Evolutionary conservation across 1,140 invertebrate species (phyloP), one percentile per base, ranked within the genome.

Genomic region (Idris sp.): DNA sequence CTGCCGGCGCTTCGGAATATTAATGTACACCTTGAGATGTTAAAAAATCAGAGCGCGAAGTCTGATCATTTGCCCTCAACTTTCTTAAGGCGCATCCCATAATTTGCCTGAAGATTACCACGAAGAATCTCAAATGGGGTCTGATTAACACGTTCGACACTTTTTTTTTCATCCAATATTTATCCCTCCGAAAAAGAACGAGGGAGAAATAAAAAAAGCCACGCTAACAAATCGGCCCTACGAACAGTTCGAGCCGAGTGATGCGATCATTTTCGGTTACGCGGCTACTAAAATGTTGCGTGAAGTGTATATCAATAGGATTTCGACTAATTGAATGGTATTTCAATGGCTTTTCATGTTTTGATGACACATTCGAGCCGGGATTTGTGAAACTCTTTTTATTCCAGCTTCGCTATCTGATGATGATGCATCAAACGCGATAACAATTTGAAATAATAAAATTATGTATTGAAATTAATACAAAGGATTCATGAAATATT

Each of bases 21-120:
- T 80, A 74, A 80, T 77, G 72, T 58, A 68, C 65, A 62, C 56
- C 76, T 68, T 35, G 31, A 79, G 64, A 76, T 67, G 65, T 74
- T 79, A 74, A 79, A 78, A 76, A 79, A 76, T 79, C 69, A 68
- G 61, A 59, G 28, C 48, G 58, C 44, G 33, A 15, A 53, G 46
- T 26, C 33, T 28, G 51, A 25, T 51, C 56, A 38, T 35, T 61
- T 22, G 38, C n/a, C 31, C 26, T 59, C 31, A 56, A 18, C 25
- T 54, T 41, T n/a, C 31, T 35, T 41, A 46, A 10, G 25, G 33
- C 53, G 13, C 15, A 6, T 31, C 28, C 19, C 48, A 26, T 38
- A 33, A 68, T 62, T 59, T 46, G 22, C n/a, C 35, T 11, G 30
- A 53, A 72, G 58, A 72, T 62, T 72, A 72, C 58, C 30, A n/a